These are phyloP conservation scores for Sanderia malayensis DNA, from an alignment of 30 jellyfish, hydroid and myxozoan species.

Conservation along the genomic window DNA sequence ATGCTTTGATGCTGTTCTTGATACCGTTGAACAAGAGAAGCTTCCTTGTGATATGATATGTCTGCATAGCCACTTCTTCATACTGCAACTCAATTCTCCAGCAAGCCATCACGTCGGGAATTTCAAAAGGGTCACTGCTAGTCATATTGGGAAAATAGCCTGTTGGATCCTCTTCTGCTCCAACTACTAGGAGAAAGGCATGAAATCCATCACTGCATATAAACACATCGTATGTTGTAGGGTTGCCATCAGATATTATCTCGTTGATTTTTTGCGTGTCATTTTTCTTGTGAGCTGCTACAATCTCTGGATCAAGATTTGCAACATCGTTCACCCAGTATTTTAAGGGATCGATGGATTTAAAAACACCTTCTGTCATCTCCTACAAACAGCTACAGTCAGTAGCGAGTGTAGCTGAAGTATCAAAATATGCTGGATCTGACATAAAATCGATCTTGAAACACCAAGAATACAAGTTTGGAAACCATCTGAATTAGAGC, in stretches of 20 bases:
- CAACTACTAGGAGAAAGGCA: slow-evolving; percentile 39
- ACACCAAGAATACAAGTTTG: too few species aligned
- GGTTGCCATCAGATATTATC: slow-evolving; percentile 11
- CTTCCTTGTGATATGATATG: slow-evolving; percentile 25
- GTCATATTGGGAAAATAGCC: too few species aligned
- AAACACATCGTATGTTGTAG: slow-evolving; percentile 18
- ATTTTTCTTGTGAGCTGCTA: slow-evolving; percentile 10
- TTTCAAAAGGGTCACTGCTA: slow-evolving; percentile 15
- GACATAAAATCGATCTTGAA: too few species aligned
- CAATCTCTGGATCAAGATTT: slow-evolving; percentile 33
- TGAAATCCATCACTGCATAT: slow-evolving; percentile 36
- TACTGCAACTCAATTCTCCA: slow-evolving; percentile 33
- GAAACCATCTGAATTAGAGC: too few species aligned
- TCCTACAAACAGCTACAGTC: too few species aligned
- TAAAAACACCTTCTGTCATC: slow-evolving; percentile 12
- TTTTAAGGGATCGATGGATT: slow-evolving; percentile 20
- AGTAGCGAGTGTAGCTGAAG: too few species aligned
- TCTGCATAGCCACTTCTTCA: slow-evolving; percentile 20
- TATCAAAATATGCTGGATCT: too few species aligned
- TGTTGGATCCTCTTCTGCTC: too few species aligned
- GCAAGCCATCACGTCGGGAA: slow-evolving; percentile 11
- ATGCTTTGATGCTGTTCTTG: not conserved
- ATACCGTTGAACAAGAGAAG: not conserved
- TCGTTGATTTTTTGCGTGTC: slow-evolving; percentile 17
- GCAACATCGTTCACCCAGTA: slow-evolving; percentile 50